Evolutionary conservation across 1,140 invertebrate genomes (phyloP), one percentile per base, ranked within the genome.

Genomic region (Cephus cinctus): DNA sequence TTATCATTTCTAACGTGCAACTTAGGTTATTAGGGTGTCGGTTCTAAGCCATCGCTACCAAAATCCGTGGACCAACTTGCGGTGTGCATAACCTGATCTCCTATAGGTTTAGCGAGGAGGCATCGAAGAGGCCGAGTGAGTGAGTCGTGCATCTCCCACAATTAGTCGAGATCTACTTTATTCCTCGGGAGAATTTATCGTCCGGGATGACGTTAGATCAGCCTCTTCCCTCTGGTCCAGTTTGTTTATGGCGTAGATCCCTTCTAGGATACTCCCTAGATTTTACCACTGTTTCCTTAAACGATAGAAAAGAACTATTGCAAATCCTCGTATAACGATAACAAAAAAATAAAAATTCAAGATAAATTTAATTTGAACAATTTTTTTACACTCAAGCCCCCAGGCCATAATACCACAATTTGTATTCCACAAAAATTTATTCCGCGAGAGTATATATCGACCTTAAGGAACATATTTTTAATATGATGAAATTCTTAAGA

Each of bases 141-240:
- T 67, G 59, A 69, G 61, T 74, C 73, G 71, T 73, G 71, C 63
- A 75, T 74, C 73, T 75, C 62, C 59, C 71, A 66, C 73, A 75
- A 75, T 75, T 75, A 74, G 73, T 71, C 69, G 64, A 67, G 69
- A 74, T 72, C 69, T 69, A 69, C 67, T 73, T 74, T 73, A 69
- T 73, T 74, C 57, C 43, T 44, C 54, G 58, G 50, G 54, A 54
- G 62, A 60, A 76, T 76, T 76, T 76, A 76, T 76, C 67, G 71
- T 61, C 43, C 61, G 50, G 56, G 60, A 64, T 61, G 67, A 67
- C 61, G 68, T 63, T 72, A 66, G 69, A 74, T 71, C 66, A 62
- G 27, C 41, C 18, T 19, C 4, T 8, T 21, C 20, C 16, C 47
- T 43, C 12, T 34, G 21, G 31, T 42, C 51, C 54, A 63, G 59